phyloP scores from a whole-genome alignment of 1,140 invertebrate genomes.

The Drosophila pallidifrons region DNA sequence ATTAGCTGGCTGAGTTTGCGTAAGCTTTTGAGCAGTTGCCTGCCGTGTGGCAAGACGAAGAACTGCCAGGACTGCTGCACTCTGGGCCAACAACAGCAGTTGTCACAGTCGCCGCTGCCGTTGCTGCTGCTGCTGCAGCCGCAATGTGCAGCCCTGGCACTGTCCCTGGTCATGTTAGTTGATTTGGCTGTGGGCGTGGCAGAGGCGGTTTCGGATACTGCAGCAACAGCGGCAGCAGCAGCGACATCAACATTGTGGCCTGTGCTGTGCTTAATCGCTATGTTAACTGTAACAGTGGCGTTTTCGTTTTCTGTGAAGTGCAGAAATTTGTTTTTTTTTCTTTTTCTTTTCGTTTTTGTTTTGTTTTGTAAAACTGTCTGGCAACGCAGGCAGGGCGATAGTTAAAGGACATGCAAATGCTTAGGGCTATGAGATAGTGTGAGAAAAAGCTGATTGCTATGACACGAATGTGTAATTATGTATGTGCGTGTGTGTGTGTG shows the following conservation, averaged over 20 bases:
- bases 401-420: constrained; percentile 12
- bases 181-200: background rate
- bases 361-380: constrained; percentile 9
- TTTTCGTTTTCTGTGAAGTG: constrained; percentile 46
- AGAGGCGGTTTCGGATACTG: constrained; percentile 27
- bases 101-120: constrained; percentile 9
- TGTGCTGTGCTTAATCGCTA: constrained; percentile 35
- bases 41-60: constrained; percentile 38
- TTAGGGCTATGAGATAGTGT: background rate
- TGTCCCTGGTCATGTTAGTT: constrained; percentile 19
- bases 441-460: constrained; percentile 8
- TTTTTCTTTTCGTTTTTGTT: no score
- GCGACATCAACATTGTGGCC: constrained; percentile 25
- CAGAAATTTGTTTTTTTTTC: constrained; percentile 33
- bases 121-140: background rate
- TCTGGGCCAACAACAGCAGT: constrained; percentile 48
- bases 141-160: constrained; percentile 14
- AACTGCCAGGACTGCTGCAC: constrained; percentile 55
- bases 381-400: no score
- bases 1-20: constrained; percentile 70
- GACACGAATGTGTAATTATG: background rate
- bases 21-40: constrained; percentile 36
- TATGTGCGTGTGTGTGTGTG: constrained; percentile 13
- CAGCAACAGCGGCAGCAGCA: constrained; percentile 32
- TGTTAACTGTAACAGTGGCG: constrained; percentile 44